Percentiles rank a stretch among this genome's conserved stretches.
phyloP scores from a whole-genome alignment of 2,888 invertebrate species.

The Tachina lurida region DNA sequence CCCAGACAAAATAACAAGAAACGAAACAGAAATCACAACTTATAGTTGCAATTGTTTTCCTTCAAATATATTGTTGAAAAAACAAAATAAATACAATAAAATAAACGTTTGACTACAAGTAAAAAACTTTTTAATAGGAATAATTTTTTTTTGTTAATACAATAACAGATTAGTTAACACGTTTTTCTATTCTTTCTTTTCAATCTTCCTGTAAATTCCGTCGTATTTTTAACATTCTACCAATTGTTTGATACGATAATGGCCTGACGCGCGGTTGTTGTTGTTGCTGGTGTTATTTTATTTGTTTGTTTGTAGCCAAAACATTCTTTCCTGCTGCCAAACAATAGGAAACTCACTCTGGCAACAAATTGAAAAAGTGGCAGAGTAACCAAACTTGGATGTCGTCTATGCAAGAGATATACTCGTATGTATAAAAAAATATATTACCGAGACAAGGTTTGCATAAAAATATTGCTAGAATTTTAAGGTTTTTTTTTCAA shows the following conservation, averaged over 20 bases:
- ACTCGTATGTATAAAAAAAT: background rate
- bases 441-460: slow-evolving; percentile 44
- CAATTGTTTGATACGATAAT: slow-evolving; percentile 66
- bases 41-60: slow-evolving; percentile 35
- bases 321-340: slow-evolving; percentile 18
- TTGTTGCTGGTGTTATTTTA: background rate
- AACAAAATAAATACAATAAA: slow-evolving; percentile 8
- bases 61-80: background rate
- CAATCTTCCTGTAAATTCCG: slow-evolving; percentile 44
- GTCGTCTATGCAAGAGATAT: background rate
- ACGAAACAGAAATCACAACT: slow-evolving; percentile 42
- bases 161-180: slow-evolving; percentile 67
- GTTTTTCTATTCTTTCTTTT: slow-evolving; percentile 32
- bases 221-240: slow-evolving; percentile 42
- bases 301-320: background rate
- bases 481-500: slow-evolving; percentile 2
- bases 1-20: slow-evolving; percentile 46
- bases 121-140: slow-evolving; percentile 34
- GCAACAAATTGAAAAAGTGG: slow-evolving; percentile 45
- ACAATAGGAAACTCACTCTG: slow-evolving; percentile 32
- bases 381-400: slow-evolving; percentile 15
- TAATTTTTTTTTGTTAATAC: slow-evolving; percentile 36
- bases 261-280: slow-evolving; percentile 53
- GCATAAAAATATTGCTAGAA: slow-evolving; percentile 43
- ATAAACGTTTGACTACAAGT: slow-evolving; percentile 18